Conservation (phyloP, 2,888 invertebrate species). For the Tenthredo scrophulariae region DNA sequence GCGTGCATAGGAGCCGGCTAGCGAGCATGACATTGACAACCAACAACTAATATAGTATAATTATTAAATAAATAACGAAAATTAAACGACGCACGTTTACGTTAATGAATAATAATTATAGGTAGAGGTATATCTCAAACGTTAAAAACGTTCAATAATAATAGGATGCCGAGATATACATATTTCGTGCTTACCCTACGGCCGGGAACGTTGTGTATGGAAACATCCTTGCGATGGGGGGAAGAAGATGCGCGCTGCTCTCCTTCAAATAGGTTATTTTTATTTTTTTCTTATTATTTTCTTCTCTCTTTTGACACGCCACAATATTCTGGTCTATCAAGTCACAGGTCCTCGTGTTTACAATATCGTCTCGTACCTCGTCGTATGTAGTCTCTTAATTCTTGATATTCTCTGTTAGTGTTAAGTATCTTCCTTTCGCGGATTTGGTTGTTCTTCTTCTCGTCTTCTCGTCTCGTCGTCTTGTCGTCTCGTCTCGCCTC, state of each 20-base stretch:
- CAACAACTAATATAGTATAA: slow-evolving; percentile 41
- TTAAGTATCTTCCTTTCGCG: neutral
- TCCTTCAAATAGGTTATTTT: neutral
- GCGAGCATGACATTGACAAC: slow-evolving; percentile 56
- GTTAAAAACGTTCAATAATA: slow-evolving; percentile 39
- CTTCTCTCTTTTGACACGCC: neutral
- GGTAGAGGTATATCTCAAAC: neutral
- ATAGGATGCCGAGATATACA: slow-evolving; percentile 40
- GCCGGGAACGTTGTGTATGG: slow-evolving; percentile 76
- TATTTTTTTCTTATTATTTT: neutral
- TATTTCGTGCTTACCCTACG: slow-evolving; percentile 72
- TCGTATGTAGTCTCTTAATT: neutral
- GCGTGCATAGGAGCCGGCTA: slow-evolving; percentile 53
- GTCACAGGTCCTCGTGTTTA: neutral
- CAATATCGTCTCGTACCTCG: neutral
- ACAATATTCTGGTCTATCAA: neutral
- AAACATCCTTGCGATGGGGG: slow-evolving; percentile 70
- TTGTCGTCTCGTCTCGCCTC: neutral
- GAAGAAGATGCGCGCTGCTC: neutral
- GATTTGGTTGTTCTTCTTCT: neutral
- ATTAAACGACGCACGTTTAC: slow-evolving; percentile 25
- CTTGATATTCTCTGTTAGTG: neutral
- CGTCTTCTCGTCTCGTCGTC: neutral
- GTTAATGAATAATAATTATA: neutral
- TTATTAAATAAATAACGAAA: slow-evolving; percentile 6